A percentile compares a stretch with the other conserved stretches of the same genome.
These are phyloP conservation scores for Agrochola circellaris DNA, from an alignment of 2,888 invertebrate species.

Conservation along the genomic window DNA sequence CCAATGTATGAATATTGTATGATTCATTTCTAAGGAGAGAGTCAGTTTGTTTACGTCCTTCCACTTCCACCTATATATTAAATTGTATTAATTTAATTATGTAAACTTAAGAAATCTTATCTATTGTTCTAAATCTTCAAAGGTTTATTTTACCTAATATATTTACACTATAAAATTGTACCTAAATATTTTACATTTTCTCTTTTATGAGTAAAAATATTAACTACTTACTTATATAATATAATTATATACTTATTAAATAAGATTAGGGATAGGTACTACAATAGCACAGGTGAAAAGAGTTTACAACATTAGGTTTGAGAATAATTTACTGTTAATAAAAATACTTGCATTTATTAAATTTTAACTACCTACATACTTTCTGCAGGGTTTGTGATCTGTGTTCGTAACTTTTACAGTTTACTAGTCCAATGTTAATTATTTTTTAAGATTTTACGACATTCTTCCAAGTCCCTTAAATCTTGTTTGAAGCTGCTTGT, in stretches of 20 bases:
- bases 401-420: conserved; percentile 76
- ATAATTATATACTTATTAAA: conserved; percentile 43
- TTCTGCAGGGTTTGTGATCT: conserved; percentile 80
- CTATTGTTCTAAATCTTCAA: conserved; percentile 63
- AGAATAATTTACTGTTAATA: conserved; percentile 47
- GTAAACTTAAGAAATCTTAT: conserved; percentile 61
- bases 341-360: conserved; percentile 41
- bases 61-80: conserved; percentile 47
- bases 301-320: conserved; percentile 49
- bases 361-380: conserved; percentile 65
- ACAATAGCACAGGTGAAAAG: conserved; percentile 49
- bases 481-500: conserved; percentile 42
- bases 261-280: conserved; percentile 62
- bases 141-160: conserved; percentile 65
- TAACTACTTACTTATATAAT: conserved; percentile 49
- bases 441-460: conserved; percentile 60
- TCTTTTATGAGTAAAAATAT: conserved; percentile 60
- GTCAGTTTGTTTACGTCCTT: conserved; percentile 44
- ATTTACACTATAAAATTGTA: conserved; percentile 66
- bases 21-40: conserved; percentile 34
- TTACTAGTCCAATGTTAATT: conserved; percentile 74
- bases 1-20: conserved; percentile 44
- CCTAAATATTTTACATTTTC: conserved; percentile 64
- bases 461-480: conserved; percentile 43
- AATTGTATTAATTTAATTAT: conserved; percentile 44